A percentile compares a stretch with the other conserved stretches of the same genome.
These are phyloP conservation scores for Branchinecta lynchi DNA, from an alignment of 1,140 invertebrate species.

Conservation along the genomic window DNA sequence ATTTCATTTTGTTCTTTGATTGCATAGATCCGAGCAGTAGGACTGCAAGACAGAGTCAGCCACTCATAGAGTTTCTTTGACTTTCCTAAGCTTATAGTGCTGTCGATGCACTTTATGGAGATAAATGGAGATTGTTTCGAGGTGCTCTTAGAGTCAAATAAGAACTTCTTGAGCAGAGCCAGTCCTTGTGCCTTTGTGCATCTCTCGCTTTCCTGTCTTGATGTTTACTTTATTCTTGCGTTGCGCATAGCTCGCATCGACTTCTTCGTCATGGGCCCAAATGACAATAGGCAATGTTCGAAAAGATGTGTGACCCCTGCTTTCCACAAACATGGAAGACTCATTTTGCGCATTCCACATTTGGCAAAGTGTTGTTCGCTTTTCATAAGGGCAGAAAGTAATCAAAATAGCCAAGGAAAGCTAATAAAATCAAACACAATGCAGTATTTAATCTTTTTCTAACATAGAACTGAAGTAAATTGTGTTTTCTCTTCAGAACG, in stretches of 20 bases:
- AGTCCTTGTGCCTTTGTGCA: too few species aligned
- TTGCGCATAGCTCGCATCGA: too few species aligned
- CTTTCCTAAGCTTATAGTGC: neutral
- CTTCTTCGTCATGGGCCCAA: neutral
- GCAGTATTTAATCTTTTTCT: slow-evolving; percentile 3
- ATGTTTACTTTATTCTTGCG: too few species aligned
- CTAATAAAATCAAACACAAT: too few species aligned
- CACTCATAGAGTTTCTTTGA: too few species aligned
- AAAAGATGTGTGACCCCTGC: slow-evolving; percentile 4
- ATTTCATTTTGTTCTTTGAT: too few species aligned
- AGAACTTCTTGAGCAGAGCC: slow-evolving; percentile 1
- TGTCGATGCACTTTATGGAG: neutral
- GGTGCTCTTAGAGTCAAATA: neutral
- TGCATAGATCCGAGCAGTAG: too few species aligned
- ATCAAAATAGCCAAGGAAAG: too few species aligned
- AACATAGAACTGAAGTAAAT: slow-evolving; percentile 2
- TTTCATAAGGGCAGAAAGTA: too few species aligned
- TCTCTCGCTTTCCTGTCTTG: too few species aligned
- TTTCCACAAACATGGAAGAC: neutral
- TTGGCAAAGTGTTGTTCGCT: too few species aligned
- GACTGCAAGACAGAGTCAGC: too few species aligned
- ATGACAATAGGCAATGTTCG: neutral
- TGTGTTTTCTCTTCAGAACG: slow-evolving; percentile 9
- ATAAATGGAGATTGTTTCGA: slow-evolving; percentile 6
- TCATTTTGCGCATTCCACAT: slow-evolving; percentile 1